Conservation (phyloP, 2,113 vertebrate genomes). For the Nettapus auritus region DNA sequence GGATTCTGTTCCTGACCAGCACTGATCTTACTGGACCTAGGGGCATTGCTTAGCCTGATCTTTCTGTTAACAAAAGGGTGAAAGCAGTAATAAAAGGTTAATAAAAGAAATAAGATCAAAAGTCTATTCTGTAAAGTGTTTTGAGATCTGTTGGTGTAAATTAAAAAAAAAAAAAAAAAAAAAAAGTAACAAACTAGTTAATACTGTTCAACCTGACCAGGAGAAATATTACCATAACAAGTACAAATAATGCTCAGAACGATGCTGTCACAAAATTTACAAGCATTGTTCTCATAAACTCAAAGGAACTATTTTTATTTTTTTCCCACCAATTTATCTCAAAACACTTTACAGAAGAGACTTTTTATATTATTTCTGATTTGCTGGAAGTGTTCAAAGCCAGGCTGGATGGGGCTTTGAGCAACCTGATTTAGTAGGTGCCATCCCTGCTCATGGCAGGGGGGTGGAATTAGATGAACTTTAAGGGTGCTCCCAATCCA, state of each 20-base stretch:
- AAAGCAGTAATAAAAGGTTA: background rate
- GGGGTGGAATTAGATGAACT: too few species aligned
- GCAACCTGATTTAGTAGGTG: too few species aligned
- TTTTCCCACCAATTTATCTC: background rate
- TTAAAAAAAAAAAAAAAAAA: background rate
- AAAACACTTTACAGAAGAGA: background rate
- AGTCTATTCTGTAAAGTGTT: background rate
- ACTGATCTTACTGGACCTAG: background rate
- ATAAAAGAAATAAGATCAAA: background rate
- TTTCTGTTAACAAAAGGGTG: background rate
- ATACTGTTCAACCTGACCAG: background rate
- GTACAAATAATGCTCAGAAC: background rate
- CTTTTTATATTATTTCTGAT: background rate
- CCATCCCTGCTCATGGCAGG: too few species aligned
- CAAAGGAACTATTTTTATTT: too few species aligned
- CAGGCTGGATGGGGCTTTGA: too few species aligned
- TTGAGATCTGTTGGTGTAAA: background rate
- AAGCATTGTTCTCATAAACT: background rate
- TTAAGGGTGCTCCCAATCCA: too few species aligned
- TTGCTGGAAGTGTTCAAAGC: background rate
- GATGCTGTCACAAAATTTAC: background rate
- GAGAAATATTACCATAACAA: rapidly evolving
- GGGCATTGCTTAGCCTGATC: background rate
- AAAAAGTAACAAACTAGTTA: background rate
- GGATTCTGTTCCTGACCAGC: background rate